A percentile compares a stretch with the other conserved stretches of the same genome.
These are phyloP conservation scores for Eurytoma adleriae DNA, from an alignment of 2,888 invertebrate genomes.

Conservation along the genomic window DNA sequence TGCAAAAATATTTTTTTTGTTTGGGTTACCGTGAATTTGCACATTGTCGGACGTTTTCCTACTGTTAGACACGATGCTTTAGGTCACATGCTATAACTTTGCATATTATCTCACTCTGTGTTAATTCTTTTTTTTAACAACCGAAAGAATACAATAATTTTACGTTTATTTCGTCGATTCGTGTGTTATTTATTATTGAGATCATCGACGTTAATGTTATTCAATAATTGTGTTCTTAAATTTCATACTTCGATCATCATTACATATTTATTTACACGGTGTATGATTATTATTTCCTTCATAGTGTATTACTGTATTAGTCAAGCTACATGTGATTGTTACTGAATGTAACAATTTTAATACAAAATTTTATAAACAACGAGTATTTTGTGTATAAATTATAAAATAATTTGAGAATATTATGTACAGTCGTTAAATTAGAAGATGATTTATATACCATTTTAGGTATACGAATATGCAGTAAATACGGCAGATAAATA, in stretches of 20 bases:
- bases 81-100: slow-evolving; percentile 41
- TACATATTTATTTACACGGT: slow-evolving; percentile 38
- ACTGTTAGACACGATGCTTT: slow-evolving; percentile 51
- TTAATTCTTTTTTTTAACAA: slow-evolving; percentile 30
- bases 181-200: slow-evolving; percentile 38
- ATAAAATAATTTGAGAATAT: neutral
- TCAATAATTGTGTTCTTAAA: neutral
- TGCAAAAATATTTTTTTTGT: slow-evolving; percentile 73
- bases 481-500: too few relatives aligned
- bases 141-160: slow-evolving; percentile 29
- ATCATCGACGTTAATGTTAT: slow-evolving; percentile 30
- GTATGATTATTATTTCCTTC: neutral
- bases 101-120: slow-evolving; percentile 45
- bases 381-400: neutral
- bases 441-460: neutral
- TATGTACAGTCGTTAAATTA: slow-evolving; percentile 22
- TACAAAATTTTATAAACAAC: too few relatives aligned
- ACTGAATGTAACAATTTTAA: neutral
- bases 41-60: slow-evolving; percentile 62
- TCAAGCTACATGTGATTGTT: neutral
- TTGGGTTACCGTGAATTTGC: slow-evolving; percentile 70
- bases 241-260: neutral
- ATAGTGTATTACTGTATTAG: neutral
- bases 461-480: neutral
- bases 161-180: slow-evolving; percentile 20